phyloP scores from a whole-genome alignment of 2,888 invertebrate species.

The Cephus rjabovi region DNA sequence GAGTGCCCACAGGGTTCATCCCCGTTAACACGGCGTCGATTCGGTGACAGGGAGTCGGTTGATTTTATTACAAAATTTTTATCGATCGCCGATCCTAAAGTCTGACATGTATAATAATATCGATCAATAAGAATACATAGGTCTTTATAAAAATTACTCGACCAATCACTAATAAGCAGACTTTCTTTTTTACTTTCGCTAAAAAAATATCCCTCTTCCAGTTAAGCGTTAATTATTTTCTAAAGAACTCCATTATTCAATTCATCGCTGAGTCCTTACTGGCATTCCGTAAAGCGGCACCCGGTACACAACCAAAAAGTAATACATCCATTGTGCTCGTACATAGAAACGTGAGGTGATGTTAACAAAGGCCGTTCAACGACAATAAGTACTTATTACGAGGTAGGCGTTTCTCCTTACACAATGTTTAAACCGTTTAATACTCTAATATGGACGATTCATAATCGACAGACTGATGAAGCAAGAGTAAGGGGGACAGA shows the following conservation, averaged over 20 bases:
- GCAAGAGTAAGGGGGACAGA: neutral
- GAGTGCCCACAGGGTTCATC: neutral
- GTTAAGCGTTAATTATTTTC: neutral
- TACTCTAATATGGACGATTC: constrained; percentile 34
- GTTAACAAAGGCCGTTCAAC: constrained; percentile 32
- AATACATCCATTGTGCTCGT: constrained; percentile 21
- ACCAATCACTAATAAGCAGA: neutral
- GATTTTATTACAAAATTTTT: neutral
- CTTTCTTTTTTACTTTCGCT: neutral
- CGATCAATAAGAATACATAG: neutral
- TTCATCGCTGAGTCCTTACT: neutral
- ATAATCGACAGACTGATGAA: constrained; percentile 26
- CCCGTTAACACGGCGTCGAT: neutral
- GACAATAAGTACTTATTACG: constrained; percentile 35
- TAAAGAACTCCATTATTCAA: neutral
- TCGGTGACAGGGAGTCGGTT: neutral
- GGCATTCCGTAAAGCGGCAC: neutral
- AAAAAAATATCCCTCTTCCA: neutral
- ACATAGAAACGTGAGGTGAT: constrained; percentile 17
- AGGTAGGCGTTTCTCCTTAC: constrained; percentile 29
- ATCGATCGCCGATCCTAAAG: neutral
- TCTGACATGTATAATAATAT: neutral
- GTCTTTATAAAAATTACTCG: neutral
- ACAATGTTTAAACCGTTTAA: constrained; percentile 36
- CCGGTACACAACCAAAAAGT: constrained; percentile 14